Evolutionary conservation across 2,113 vertebrate species (phyloP).

Genomic region (Atrichornis clamosus): DNA sequence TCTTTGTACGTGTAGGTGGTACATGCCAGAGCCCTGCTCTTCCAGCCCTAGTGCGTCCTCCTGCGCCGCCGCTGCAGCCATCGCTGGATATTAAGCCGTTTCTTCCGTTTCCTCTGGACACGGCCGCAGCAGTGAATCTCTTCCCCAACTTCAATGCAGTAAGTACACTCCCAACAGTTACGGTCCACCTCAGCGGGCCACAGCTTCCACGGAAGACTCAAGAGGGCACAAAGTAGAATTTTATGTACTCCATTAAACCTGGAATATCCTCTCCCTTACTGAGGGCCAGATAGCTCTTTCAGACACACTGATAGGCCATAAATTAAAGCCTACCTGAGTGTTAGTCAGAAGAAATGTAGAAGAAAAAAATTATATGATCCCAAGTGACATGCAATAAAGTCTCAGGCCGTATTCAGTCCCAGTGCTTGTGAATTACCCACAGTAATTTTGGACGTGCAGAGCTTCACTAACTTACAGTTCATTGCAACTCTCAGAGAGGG

Average conservation of each 20-base stretch:
- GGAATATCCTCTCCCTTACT: not conserved
- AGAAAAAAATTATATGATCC: not conserved
- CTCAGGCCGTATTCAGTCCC: not conserved
- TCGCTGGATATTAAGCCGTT: constrained; percentile 92
- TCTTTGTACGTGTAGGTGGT: constrained; percentile 78
- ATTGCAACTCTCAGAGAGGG: not conserved
- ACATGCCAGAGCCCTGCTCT: constrained; percentile 92
- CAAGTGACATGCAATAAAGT: not conserved
- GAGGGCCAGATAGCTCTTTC: not conserved
- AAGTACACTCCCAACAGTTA: constrained; percentile 65
- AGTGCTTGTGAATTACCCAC: not conserved
- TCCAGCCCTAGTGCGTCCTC: constrained; percentile 87
- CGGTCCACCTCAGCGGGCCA: not conserved
- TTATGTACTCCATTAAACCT: not conserved
- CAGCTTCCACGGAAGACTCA: not conserved
- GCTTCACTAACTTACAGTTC: not conserved
- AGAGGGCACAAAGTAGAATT: not conserved
- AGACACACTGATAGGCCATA: not conserved
- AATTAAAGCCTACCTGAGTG: not conserved
- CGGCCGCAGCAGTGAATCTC: constrained; percentile 83
- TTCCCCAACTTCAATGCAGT: constrained; percentile 93
- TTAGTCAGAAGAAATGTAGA: not conserved
- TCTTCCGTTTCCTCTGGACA: constrained; percentile 88
- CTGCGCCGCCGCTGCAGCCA: constrained; percentile 83
- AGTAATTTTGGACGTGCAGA: not conserved